Evolutionary conservation across 2,797 vertebrate genomes (phyloP).

Genomic region (Galago senegalensis): DNA sequence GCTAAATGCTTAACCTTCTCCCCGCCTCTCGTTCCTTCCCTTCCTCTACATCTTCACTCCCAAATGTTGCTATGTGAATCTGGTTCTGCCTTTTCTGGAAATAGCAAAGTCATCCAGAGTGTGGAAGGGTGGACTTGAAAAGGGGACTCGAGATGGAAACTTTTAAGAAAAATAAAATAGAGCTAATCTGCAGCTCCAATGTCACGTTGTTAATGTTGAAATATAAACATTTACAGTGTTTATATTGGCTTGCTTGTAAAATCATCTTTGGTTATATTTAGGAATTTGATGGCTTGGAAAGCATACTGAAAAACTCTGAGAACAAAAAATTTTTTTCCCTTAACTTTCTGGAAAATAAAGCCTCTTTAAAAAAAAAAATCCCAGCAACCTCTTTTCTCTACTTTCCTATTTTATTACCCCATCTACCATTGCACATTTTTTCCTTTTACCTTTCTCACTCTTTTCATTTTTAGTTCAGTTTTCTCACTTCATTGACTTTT

Average conservation of each 20-base stretch:
- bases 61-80: background rate
- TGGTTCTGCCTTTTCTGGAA: slow-evolving; percentile 52
- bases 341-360: slow-evolving; percentile 68
- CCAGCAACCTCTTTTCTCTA: background rate
- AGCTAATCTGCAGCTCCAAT: slow-evolving; percentile 35
- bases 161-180: slow-evolving; percentile 68
- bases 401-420: background rate
- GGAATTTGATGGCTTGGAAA: slow-evolving; percentile 80
- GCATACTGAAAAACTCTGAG: slow-evolving; percentile 70
- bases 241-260: slow-evolving; percentile 80
- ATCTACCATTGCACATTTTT: background rate
- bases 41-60: background rate
- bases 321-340: slow-evolving; percentile 78
- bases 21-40: background rate
- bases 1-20: background rate
- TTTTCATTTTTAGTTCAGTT: background rate
- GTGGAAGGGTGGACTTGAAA: background rate
- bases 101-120: background rate
- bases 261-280: slow-evolving; percentile 83
- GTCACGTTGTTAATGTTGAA: slow-evolving; percentile 72
- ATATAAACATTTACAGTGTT: slow-evolving; percentile 76
- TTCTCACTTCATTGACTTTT: slow-evolving; percentile 4
- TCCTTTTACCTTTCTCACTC: background rate
- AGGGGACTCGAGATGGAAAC: background rate
- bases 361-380: background rate